Evolutionary conservation across 1,140 invertebrate species (phyloP).

Genomic region (Orius insidiosus): DNA sequence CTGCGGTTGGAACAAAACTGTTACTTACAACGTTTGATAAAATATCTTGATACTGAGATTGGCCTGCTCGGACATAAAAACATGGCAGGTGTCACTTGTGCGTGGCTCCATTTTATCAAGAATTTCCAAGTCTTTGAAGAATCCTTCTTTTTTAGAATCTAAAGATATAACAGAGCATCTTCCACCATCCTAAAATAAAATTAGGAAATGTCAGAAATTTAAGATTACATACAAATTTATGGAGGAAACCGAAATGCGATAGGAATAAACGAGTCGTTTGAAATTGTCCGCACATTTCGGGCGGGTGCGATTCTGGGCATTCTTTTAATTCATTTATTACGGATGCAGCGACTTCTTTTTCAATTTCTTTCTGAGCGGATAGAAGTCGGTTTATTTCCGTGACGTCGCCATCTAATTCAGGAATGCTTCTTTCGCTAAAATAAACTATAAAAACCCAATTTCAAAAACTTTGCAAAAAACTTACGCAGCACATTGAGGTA

Average conservation of each 20-base stretch:
- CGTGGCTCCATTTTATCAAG: constrained; percentile 66
- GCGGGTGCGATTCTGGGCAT: constrained; percentile 52
- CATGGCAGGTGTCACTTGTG: constrained; percentile 80
- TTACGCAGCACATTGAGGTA: constrained; percentile 64
- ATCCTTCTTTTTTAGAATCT: constrained; percentile 50
- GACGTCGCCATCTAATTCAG: constrained; percentile 48
- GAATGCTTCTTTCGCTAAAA: constrained; percentile 64
- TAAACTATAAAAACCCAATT: not conserved
- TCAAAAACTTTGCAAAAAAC: constrained; percentile 23
- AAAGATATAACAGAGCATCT: constrained; percentile 54
- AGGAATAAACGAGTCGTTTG: constrained; percentile 86
- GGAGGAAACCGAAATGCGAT: constrained; percentile 81
- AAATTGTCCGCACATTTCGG: constrained; percentile 71
- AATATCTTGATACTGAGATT: constrained; percentile 58
- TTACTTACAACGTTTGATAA: constrained; percentile 58
- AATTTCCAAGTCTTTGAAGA: constrained; percentile 50
- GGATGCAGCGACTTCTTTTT: constrained; percentile 20
- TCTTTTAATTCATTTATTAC: constrained; percentile 24
- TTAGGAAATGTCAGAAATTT: too few relatives aligned
- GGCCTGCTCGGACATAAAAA: constrained; percentile 82
- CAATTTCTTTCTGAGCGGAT: constrained; percentile 28
- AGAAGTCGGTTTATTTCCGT: constrained; percentile 33
- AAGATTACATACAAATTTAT: constrained; percentile 19
- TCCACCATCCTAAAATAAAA: constrained; percentile 17
- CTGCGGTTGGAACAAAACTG: too few relatives aligned